Base-by-base conservation (phyloP, 1,140 invertebrate genomes). In the Drosophila nasuta region DNA sequence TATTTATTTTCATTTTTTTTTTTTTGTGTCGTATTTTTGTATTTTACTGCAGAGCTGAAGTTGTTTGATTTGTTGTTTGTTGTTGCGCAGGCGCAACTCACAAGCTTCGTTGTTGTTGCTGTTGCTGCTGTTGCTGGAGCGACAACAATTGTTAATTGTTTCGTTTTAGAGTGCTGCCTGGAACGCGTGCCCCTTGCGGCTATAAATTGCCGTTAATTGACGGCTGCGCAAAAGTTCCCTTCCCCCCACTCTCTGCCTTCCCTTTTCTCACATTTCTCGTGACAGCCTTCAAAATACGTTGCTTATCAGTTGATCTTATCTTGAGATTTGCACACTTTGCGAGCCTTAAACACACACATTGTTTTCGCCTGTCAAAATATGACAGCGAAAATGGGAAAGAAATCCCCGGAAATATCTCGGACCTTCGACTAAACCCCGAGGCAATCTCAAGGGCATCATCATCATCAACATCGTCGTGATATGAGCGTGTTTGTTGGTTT, bases 141-240 rank as follows among this genome's bases (percentile, higher is more conserved):
- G 66, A 62, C 83, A 87, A 87, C 80, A 87, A 87, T 87, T 83
- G 83, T 88, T 88, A 88, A 88, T 88, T 88, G 83, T 89, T 89
- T 77, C 77, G 56, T 68, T 78, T 73, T 67, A 54, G 77, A 69
- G 46, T 62, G 35, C 30, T 69, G 17, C 46, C 56, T 48, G 41
- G 11, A 43, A 43, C 49, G 35, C 49, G 35, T 38, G 35, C 35
- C 35, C 35, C 35, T 79, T 66, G 63, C 43, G 77, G 67, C 69
- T 65, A 87, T 87, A 87, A 87, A 87, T 88, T 83, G 83, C 28
- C 64, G 83, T 88, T 87, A 87, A 87, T 87, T 87, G 82, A 88
- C 79, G 80, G 82, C 71, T 79, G 49, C 33, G 49, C 33, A 54
- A 28, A 52, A n/a, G 49, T 54, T 41, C 6, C 30, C 20, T 3